phyloP scores from a whole-genome alignment of 30 jellyfish, hydroid and myxozoan species.

The Turritopsis rubra region DNA sequence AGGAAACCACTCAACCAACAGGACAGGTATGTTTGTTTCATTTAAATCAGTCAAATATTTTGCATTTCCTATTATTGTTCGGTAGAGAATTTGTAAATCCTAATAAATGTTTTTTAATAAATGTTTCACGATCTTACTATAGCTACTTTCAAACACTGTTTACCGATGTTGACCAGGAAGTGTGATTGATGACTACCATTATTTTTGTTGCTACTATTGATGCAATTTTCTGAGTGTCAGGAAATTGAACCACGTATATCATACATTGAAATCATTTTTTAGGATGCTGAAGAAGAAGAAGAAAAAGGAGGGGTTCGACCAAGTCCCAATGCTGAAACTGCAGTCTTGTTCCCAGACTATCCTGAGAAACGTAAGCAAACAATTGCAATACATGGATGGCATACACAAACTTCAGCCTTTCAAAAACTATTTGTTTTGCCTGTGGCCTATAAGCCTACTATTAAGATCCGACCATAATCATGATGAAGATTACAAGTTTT shows the following conservation, averaged over 20 bases:
- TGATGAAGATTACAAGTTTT: neutral
- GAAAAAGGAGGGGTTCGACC: conserved; percentile 55
- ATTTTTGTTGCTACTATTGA: neutral
- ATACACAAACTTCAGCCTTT: too few species aligned
- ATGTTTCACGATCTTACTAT: too few species aligned
- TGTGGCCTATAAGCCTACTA: too few species aligned
- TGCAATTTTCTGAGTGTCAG: conserved; percentile 4
- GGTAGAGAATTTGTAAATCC: too few species aligned
- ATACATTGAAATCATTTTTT: neutral
- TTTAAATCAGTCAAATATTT: neutral
- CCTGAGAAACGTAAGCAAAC: conserved; percentile 76
- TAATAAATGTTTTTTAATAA: too few species aligned
- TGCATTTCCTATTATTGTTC: too few species aligned
- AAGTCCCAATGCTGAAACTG: conserved; percentile 64
- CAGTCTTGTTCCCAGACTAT: conserved; percentile 65
- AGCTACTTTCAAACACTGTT: too few species aligned
- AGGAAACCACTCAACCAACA: conserved; percentile 53
- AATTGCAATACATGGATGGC: too few species aligned
- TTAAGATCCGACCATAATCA: too few species aligned
- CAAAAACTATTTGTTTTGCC: too few species aligned
- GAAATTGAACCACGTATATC: neutral
- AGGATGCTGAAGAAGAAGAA: conserved; percentile 64
- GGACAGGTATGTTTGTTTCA: conserved; percentile 20
- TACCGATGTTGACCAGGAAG: too few species aligned
- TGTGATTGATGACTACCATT: too few species aligned